Percentiles rank a stretch among this genome's conserved stretches.
Evolutionary conservation across 2,797 vertebrate species (phyloP).

Genomic region (Onychomys torridus): DNA sequence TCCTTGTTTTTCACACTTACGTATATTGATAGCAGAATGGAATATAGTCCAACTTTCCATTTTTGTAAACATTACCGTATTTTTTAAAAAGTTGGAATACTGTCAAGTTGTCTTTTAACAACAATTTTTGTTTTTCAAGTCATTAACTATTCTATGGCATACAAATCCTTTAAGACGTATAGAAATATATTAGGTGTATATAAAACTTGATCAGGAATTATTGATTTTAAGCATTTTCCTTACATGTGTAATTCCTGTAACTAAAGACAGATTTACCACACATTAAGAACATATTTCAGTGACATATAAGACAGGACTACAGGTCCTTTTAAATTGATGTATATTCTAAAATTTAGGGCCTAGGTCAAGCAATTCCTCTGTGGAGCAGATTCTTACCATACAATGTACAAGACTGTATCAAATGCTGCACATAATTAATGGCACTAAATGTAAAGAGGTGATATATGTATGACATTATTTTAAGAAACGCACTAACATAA

Average conservation of each 20-base stretch:
- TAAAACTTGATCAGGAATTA: constrained; percentile 37
- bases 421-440: neutral
- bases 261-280: neutral
- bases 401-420: neutral
- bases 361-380: neutral
- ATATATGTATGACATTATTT: constrained; percentile 3
- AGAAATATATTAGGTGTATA: neutral
- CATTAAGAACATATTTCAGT: neutral
- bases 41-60: neutral
- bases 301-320: neutral
- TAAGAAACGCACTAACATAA: constrained; percentile 10
- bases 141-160: constrained; percentile 10
- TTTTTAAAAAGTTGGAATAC: neutral
- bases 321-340: neutral
- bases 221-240: constrained; percentile 8
- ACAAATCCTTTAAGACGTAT: neutral
- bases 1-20: neutral
- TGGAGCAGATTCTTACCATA: neutral
- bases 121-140: constrained; percentile 28
- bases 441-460: neutral
- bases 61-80: neutral
- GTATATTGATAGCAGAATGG: neutral
- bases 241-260: neutral
- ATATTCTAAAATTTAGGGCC: neutral
- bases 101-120: constrained; percentile 41